phyloP scores from a whole-genome alignment of 35 echinoderm and acorn worm species.

The Eucidaris tribuloides region DNA sequence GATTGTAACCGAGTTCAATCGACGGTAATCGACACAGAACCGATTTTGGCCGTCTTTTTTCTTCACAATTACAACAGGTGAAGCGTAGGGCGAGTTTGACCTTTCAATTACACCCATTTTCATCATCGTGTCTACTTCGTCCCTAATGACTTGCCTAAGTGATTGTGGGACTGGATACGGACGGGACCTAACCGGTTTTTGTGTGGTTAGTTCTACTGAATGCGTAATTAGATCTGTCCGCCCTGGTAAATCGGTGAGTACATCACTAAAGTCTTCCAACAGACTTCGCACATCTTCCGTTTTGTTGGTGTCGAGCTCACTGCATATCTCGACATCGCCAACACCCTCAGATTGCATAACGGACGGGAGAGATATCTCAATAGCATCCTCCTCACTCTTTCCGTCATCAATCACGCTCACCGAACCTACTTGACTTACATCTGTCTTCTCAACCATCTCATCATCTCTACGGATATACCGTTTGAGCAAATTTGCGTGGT shows the following conservation, averaged over 20 bases:
- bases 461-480: background rate
- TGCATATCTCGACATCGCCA: background rate
- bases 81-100: constrained; percentile 37
- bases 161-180: constrained; percentile 52
- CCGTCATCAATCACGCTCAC: constrained; percentile 36
- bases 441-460: background rate
- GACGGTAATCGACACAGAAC: constrained; percentile 50
- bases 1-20: constrained; percentile 40
- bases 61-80: constrained; percentile 40
- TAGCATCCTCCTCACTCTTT: background rate
- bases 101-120: constrained; percentile 41
- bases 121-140: constrained; percentile 39
- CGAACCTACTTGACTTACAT: background rate
- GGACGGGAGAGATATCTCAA: background rate
- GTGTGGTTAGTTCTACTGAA: background rate
- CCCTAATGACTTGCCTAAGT: constrained; percentile 22
- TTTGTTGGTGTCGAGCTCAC: background rate
- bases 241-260: constrained; percentile 23
- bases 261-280: background rate
- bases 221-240: background rate
- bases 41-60: constrained; percentile 19
- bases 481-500: background rate
- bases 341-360: background rate
- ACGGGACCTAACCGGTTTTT: constrained; percentile 10
- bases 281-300: background rate